phyloP scores from a whole-genome alignment of 2,888 invertebrate genomes.

The Sipha maydis region DNA sequence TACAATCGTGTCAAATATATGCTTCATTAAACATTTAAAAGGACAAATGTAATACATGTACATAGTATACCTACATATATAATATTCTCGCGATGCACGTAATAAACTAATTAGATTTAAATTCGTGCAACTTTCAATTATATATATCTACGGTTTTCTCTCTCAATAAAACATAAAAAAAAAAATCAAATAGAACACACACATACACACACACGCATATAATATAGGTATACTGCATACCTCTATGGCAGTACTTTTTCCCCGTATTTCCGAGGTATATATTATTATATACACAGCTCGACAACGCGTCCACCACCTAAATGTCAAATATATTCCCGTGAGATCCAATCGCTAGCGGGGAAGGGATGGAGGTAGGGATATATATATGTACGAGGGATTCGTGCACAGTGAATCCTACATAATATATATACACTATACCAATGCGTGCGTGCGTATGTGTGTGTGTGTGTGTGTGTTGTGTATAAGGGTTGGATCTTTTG shows the following conservation, averaged over 20 bases:
- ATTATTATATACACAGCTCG: neutral
- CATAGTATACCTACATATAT: too few species aligned
- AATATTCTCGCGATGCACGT: too few species aligned
- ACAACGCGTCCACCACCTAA: constrained; percentile 16
- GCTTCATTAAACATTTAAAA: too few species aligned
- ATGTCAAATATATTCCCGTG: constrained; percentile 61
- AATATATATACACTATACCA: neutral
- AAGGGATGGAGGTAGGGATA: neutral
- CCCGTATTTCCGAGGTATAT: neutral
- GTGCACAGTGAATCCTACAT: neutral
- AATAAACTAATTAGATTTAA: too few species aligned
- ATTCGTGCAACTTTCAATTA: too few species aligned
- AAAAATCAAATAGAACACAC: neutral
- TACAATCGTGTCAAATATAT: too few species aligned
- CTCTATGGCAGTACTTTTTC: neutral
- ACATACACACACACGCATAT: neutral
- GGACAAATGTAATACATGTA: too few species aligned
- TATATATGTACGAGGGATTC: neutral
- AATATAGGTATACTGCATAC: neutral
- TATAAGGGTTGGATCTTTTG: constrained; percentile 36
- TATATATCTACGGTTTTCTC: neutral
- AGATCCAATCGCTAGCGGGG: constrained; percentile 25
- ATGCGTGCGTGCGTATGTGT: neutral
- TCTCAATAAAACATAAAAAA: neutral
- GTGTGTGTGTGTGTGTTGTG: neutral